phyloP scores from a whole-genome alignment of 2,888 invertebrate genomes.

The Cylloceria caligata region DNA sequence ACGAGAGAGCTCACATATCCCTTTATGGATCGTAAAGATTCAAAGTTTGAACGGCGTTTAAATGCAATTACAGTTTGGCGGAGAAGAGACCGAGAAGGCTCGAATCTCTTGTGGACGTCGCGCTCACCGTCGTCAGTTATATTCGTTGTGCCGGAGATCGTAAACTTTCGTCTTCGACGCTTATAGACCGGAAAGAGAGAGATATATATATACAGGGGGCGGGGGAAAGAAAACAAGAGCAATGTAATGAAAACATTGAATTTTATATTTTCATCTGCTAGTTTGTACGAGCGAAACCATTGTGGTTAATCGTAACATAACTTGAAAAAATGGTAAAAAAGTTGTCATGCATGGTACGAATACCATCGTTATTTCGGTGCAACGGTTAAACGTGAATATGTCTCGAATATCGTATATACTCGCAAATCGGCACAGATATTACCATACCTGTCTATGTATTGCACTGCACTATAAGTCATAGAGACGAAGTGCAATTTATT shows the following conservation, averaged over 20 bases:
- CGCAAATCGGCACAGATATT: slow-evolving; percentile 18
- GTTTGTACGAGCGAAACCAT: slow-evolving; percentile 6
- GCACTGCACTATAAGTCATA: slow-evolving; percentile 4
- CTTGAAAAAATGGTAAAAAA: too few species aligned
- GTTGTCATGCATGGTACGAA: not conserved
- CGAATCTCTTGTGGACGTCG: slow-evolving; percentile 48
- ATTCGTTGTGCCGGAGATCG: slow-evolving; percentile 20
- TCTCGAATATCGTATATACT: slow-evolving; percentile 13
- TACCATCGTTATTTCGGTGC: slow-evolving; percentile 3
- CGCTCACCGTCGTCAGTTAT: slow-evolving; percentile 32
- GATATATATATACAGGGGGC: not conserved
- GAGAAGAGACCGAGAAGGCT: slow-evolving; percentile 39
- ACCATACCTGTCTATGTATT: not conserved
- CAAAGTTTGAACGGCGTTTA: slow-evolving; percentile 74
- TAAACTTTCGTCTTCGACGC: slow-evolving; percentile 41
- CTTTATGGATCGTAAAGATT: slow-evolving; percentile 80
- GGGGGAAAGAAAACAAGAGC: not conserved
- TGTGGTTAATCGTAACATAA: slow-evolving; percentile 31
- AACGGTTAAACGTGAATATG: slow-evolving; percentile 27
- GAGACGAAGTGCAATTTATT: slow-evolving; percentile 47
- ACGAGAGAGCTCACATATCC: slow-evolving; percentile 48
- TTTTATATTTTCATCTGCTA: slow-evolving; percentile 23
- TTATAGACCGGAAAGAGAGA: slow-evolving; percentile 3
- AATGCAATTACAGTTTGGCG: slow-evolving; percentile 75
- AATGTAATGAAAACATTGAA: slow-evolving; percentile 1